Evolutionary conservation across 1,140 invertebrate genomes (phyloP), one percentile per base, ranked within the genome.

Genomic region (Temnothorax longispinosus): DNA sequence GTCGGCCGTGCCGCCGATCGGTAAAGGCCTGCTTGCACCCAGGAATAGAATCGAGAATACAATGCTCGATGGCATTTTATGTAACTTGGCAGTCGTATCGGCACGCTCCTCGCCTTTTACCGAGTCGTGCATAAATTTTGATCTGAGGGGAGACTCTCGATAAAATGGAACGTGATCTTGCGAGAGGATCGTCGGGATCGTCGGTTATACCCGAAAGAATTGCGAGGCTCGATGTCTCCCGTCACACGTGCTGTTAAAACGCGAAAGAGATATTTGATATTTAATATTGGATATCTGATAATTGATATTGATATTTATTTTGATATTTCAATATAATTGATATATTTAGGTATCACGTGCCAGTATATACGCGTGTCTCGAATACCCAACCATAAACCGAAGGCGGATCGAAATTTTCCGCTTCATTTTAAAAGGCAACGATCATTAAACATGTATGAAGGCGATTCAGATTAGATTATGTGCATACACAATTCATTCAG

Each of bases 31-130:
- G 80, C 54, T 27, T 50, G 62, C 71, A 47, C 47, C 88, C 78
- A 89, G 78, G 71, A 86, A 90, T 89, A 89, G 88, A 87, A 13
- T 18, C 58, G 78, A 87, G 77, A 27, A 27, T 27, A 90, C 88
- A 87, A 89, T 78, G 71, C 77, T 67, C 85, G 89, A 89, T 87
- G 69, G 21, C 54, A 88, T 87, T 90, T 89, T 84, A 84, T 87
- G 85, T 87, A 90, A 90, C 89, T 67, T 64, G 75, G 71, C 88
- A 60, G 54, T 41, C 69, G 32, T 44, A 65, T 41, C 86, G 41
- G 27, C 69, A n/a, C 69, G 32, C 38, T 67, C 27, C 50, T 56
- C 41, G 52, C 67, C 80, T 84, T 84, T 84, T 84, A 84, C 56
- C 69, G 69, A 60, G 80, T 4, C 69, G 52, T 18, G 80, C 69